phyloP scores from a whole-genome alignment of 2,797 vertebrate species.

The Dromococcyx pavoninus region DNA sequence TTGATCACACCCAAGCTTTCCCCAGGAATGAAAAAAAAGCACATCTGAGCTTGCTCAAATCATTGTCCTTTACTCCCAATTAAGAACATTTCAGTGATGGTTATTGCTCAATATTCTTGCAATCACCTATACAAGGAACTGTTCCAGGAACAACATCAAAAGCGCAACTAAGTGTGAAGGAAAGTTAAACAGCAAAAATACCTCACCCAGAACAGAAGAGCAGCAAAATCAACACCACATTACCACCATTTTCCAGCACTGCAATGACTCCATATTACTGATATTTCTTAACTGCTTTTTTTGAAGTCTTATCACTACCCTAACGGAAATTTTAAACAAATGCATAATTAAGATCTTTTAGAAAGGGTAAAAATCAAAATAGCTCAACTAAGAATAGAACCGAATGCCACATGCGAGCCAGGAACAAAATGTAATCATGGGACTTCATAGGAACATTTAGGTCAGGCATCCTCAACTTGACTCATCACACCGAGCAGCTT shows the following conservation, averaged over 20 bases:
- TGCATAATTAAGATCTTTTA: constrained; percentile 32
- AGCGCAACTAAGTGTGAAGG: neutral
- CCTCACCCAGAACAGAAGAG: neutral
- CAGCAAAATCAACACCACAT: neutral
- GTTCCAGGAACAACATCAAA: neutral
- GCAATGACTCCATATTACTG: neutral
- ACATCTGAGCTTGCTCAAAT: neutral
- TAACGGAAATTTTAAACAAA: neutral
- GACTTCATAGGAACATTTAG: constrained; percentile 58
- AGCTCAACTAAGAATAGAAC: constrained; percentile 48
- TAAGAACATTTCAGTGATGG: neutral
- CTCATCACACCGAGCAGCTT: constrained; percentile 35
- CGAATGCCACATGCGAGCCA: constrained; percentile 34
- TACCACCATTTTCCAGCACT: neutral
- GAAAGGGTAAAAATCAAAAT: constrained; percentile 52
- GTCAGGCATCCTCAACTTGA: constrained; percentile 57
- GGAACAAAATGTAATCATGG: constrained; percentile 61
- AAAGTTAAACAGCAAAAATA: neutral
- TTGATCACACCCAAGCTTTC: neutral
- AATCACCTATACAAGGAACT: neutral
- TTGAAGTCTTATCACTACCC: neutral
- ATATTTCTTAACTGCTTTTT: neutral
- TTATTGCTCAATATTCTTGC: neutral
- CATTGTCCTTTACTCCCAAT: neutral
- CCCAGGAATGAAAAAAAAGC: neutral